These are phyloP conservation scores for Xanthia togata DNA, from an alignment of 2,888 invertebrate species.

Conservation along the genomic window DNA sequence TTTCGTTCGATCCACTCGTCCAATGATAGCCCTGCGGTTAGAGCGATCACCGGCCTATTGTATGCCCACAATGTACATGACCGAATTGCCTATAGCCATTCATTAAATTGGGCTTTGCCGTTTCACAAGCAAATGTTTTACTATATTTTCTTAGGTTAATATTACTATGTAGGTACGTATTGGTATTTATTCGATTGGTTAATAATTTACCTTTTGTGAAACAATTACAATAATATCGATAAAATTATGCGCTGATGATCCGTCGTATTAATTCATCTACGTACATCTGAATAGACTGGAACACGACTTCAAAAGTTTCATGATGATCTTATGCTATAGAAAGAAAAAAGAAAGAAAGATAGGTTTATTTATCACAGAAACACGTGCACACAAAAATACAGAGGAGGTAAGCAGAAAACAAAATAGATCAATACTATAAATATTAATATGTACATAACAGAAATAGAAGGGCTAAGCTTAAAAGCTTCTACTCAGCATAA, in stretches of 20 bases:
- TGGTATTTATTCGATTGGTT: neutral
- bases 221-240: neutral
- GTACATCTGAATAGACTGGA: neutral
- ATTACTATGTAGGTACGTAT: neutral
- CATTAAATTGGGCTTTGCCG: conserved; percentile 36
- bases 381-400: too few species aligned
- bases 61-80: conserved; percentile 22
- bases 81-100: conserved; percentile 45
- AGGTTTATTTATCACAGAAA: too few species aligned
- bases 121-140: conserved; percentile 36
- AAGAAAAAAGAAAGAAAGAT: too few species aligned
- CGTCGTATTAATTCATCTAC: neutral
- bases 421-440: too few species aligned
- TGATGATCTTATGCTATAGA: neutral
- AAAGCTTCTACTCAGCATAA: too few species aligned
- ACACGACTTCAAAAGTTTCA: neutral
- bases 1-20: conserved; percentile 23
- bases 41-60: conserved; percentile 55
- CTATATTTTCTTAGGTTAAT: conserved; percentile 16
- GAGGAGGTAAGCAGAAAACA: too few species aligned
- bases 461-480: too few species aligned
- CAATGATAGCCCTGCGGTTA: conserved; percentile 53
- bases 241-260: neutral
- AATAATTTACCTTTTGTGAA: neutral
- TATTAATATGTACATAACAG: too few species aligned